A percentile compares a stretch with the other conserved stretches of the same genome.
Conservation (phyloP, 2,888 invertebrate species). For the Pardosa pseudoannulata region DNA sequence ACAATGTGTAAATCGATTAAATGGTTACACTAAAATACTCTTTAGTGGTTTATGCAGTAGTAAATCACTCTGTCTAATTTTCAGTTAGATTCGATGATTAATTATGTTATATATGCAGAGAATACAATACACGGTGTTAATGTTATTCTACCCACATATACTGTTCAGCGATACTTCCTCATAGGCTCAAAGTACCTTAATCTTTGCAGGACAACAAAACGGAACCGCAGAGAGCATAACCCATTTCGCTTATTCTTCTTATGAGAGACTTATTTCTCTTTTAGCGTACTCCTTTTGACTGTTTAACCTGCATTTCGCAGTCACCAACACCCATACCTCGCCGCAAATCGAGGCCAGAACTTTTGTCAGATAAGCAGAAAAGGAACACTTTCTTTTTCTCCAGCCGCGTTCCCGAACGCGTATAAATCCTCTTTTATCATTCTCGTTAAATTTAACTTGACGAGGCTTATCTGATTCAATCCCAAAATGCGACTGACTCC, state of each 20-base stretch:
- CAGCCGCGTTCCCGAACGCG: neutral
- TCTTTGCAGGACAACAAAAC: too few species aligned
- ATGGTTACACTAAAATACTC: too few species aligned
- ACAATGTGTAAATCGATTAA: too few species aligned
- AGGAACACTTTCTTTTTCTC: slow-evolving; percentile 4
- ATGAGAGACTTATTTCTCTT: neutral
- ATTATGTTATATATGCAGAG: too few species aligned
- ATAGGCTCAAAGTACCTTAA: too few species aligned
- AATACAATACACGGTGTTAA: too few species aligned
- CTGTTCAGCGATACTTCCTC: too few species aligned
- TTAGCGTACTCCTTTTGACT: neutral
- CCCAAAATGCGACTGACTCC: neutral
- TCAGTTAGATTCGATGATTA: too few species aligned
- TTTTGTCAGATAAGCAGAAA: neutral
- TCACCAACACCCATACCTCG: neutral
- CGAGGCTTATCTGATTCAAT: slow-evolving; percentile 8
- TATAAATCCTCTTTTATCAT: neutral
- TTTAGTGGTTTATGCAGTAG: too few species aligned
- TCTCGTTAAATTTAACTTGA: slow-evolving; percentile 11
- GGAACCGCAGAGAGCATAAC: neutral
- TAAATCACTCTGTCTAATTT: too few species aligned
- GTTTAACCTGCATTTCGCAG: neutral
- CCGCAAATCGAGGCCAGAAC: neutral
- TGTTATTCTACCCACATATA: too few species aligned
- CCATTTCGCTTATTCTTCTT: neutral